phyloP scores from a whole-genome alignment of 2,888 invertebrate species.

The Blera fallax region DNA sequence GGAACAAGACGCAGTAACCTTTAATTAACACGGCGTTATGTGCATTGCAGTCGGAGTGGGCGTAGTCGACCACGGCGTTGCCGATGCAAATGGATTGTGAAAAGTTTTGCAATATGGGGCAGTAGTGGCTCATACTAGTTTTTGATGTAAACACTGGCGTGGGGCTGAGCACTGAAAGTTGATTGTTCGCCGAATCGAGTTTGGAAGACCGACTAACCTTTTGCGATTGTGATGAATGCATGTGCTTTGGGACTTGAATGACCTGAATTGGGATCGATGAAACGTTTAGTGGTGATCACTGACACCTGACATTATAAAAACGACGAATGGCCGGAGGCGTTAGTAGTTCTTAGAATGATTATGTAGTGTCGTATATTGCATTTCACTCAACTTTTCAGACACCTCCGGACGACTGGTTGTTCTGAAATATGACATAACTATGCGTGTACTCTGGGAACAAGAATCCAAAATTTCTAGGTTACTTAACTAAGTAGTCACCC shows the following conservation, averaged over 20 bases:
- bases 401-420: no score
- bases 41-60: background rate
- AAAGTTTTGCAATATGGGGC: conserved; percentile 49
- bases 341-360: no score
- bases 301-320: background rate
- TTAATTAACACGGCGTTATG: conserved; percentile 17
- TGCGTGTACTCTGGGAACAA: no score
- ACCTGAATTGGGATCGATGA: background rate
- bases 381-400: no score
- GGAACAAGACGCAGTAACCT: conserved; percentile 19
- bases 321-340: background rate
- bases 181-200: conserved; percentile 2
- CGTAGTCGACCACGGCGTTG: background rate
- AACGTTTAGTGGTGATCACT: background rate
- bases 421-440: no score
- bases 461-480: no score
- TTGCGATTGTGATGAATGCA: background rate
- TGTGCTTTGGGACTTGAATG: background rate
- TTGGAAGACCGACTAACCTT: background rate
- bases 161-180: conserved; percentile 22
- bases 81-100: background rate
- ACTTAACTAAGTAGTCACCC: no score
- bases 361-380: no score
- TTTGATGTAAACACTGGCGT: background rate
- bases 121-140: conserved; percentile 1